Evolutionary conservation across 2,797 vertebrate species (phyloP).

Genomic region (Intellagama lesueurii): DNA sequence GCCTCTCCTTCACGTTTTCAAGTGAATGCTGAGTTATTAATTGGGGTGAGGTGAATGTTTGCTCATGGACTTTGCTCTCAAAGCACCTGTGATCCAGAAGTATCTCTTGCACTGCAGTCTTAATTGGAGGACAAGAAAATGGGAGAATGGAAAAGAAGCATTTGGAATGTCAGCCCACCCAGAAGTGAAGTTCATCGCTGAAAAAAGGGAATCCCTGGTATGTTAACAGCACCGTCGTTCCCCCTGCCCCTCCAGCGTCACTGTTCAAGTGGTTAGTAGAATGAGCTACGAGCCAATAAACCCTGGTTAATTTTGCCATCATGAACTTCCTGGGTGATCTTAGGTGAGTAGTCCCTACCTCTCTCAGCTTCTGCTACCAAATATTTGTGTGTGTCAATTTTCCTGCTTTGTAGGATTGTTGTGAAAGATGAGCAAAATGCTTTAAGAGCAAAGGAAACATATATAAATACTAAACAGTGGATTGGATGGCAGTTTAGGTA

Average conservation of each 20-base stretch:
- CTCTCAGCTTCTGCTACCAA: background rate
- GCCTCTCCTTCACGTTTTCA: too few relatives aligned
- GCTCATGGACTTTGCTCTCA: conserved; percentile 39
- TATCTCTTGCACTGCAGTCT: background rate
- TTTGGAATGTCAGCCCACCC: conserved; percentile 42
- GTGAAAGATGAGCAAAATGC: background rate
- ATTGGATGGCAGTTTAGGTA: background rate
- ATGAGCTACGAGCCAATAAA: background rate
- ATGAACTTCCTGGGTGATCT: background rate
- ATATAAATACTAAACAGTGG: background rate
- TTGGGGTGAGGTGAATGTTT: conserved; percentile 29
- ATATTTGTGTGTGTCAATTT: too few relatives aligned
- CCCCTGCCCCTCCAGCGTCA: background rate
- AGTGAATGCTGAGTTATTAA: background rate
- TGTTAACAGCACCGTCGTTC: background rate
- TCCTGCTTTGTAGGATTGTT: background rate
- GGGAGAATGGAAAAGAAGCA: background rate
- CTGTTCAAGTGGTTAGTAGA: background rate
- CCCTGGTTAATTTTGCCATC: background rate
- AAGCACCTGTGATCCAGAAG: conserved; percentile 20
- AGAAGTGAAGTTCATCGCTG: background rate
- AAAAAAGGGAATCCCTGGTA: conserved; percentile 41
- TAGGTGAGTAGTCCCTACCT: background rate
- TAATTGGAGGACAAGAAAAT: conserved; percentile 31
- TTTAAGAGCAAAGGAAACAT: background rate